These are phyloP conservation scores for Apteryx mantelli DNA, from an alignment of 2,113 vertebrate species.

Conservation along the genomic window DNA sequence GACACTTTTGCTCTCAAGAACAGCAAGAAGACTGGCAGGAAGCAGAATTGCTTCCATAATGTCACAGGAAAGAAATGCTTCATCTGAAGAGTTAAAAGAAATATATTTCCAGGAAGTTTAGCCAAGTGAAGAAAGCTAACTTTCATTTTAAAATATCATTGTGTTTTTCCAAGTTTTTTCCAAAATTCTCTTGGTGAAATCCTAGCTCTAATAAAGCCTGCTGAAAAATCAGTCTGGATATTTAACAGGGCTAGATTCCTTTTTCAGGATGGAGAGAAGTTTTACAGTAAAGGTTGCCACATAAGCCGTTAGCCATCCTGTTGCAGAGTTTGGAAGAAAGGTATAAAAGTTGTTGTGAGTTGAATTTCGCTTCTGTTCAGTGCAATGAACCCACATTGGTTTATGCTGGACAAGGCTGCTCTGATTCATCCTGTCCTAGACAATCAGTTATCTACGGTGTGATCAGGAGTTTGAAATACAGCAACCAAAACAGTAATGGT, in stretches of 20 bases:
- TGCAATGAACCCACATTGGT: no score
- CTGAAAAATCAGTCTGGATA: neutral
- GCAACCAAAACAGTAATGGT: neutral
- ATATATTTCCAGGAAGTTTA: conserved; percentile 2
- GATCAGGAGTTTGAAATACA: neutral
- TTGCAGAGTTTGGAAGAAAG: neutral
- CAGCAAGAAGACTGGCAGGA: neutral
- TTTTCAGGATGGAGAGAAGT: neutral
- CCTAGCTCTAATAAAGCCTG: neutral
- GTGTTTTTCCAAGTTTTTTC: conserved; percentile 6
- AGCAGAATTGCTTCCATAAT: neutral
- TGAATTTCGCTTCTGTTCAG: no score
- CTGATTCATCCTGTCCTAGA: neutral
- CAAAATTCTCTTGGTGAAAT: neutral
- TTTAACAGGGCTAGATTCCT: neutral
- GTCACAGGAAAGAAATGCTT: neutral
- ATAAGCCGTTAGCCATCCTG: neutral
- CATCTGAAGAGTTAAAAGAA: neutral
- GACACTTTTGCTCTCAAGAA: neutral
- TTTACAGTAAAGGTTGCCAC: neutral
- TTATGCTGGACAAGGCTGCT: no score
- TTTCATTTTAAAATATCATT: conserved; percentile 28
- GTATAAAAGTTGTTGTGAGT: no score
- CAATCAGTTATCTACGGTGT: neutral
- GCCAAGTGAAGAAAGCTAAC: conserved; percentile 13